Evolutionary conservation across 2,113 vertebrate genomes (phyloP).

Genomic region (Condylura cristata): DNA sequence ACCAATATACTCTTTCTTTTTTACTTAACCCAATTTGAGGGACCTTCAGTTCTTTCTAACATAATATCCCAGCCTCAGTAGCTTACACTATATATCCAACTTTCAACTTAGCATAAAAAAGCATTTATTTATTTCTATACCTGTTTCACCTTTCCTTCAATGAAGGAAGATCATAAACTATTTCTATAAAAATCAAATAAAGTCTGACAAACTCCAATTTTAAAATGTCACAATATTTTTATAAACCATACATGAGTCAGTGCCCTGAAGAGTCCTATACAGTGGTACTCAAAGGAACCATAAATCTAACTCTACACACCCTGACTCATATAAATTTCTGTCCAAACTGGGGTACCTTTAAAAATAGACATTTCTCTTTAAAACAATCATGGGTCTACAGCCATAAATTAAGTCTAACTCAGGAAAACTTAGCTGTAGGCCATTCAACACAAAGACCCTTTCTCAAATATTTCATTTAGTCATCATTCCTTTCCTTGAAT

Average conservation of each 20-base stretch:
- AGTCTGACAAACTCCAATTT: conserved; percentile 34
- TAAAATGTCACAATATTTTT: conserved; percentile 45
- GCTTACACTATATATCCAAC: not conserved
- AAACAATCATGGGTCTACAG: not conserved
- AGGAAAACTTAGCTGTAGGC: not conserved
- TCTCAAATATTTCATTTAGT: not conserved
- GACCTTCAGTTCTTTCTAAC: conserved; percentile 16
- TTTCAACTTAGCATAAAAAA: conserved; percentile 27
- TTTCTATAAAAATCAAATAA: conserved; percentile 56
- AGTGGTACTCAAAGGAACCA: not conserved
- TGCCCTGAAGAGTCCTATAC: not conserved
- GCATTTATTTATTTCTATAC: conserved; percentile 30
- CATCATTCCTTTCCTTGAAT: not conserved
- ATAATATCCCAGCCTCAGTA: not conserved
- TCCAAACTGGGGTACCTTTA: not conserved
- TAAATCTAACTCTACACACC: not conserved
- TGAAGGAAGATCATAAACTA: not conserved
- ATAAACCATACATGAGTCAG: not conserved
- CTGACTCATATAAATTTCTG: not conserved
- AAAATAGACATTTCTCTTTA: not conserved
- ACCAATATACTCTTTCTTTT: not conserved
- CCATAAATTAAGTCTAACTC: not conserved
- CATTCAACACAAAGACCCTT: not conserved
- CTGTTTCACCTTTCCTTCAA: not conserved
- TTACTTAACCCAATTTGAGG: conserved; percentile 2